Evolutionary conservation across 2,888 invertebrate genomes (phyloP).

Genomic region (Caenorhabditis sulstoni): DNA sequence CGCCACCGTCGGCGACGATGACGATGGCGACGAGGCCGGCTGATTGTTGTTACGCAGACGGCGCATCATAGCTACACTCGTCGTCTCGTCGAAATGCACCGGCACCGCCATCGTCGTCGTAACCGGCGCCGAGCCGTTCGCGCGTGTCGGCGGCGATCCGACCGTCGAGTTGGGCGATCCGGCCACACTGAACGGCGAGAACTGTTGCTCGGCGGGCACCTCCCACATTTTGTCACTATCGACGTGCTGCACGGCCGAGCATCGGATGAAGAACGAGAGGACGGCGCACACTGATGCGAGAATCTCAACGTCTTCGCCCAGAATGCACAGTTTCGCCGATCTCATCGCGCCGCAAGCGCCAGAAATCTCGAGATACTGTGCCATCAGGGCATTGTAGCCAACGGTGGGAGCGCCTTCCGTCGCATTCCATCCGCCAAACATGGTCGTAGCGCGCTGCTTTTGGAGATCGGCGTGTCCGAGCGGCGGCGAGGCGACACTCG

Average conservation of each 20-base stretch:
- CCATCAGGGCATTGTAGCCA: constrained; percentile 92
- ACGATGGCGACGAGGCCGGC: no score
- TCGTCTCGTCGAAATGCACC: constrained; percentile 12
- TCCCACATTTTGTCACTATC: constrained; percentile 35
- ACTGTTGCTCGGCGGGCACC: constrained; percentile 49
- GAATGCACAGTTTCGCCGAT: constrained; percentile 87
- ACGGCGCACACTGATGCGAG: constrained; percentile 85
- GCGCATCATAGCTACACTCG: constrained; percentile 39
- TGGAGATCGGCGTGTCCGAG: constrained; percentile 2
- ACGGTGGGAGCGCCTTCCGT: constrained; percentile 53
- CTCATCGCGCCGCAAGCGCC: constrained; percentile 88
- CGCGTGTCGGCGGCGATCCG: no score
- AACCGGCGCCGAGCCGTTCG: no score
- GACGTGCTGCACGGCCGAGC: constrained; percentile 81
- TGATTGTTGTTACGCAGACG: constrained; percentile 24
- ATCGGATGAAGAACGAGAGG: constrained; percentile 91
- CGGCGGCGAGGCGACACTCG: constrained; percentile 75
- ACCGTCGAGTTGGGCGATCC: background rate
- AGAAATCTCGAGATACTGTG: constrained; percentile 86
- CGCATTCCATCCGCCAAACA: constrained; percentile 65
- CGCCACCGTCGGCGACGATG: background rate
- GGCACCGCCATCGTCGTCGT: no score
- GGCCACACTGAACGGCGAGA: constrained; percentile 38
- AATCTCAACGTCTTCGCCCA: constrained; percentile 85
- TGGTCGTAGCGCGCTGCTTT: constrained; percentile 12